Percentiles rank a stretch among this genome's conserved stretches.
phyloP scores from a whole-genome alignment of 2,113 vertebrate species.

The Alouatta palliata region DNA sequence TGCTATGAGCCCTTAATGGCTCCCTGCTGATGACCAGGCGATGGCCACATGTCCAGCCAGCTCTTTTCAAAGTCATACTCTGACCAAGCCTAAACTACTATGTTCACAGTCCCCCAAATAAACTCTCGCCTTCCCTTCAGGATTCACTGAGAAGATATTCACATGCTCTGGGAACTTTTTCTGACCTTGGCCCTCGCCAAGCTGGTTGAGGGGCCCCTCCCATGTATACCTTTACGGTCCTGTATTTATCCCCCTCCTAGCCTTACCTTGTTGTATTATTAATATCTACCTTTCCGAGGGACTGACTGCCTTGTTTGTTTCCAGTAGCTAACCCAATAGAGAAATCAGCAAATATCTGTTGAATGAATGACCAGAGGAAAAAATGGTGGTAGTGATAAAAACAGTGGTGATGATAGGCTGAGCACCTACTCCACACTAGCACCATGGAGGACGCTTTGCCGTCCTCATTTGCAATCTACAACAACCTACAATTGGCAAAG shows the following conservation, averaged over 20 bases:
- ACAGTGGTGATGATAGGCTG: not conserved
- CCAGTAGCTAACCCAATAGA: not conserved
- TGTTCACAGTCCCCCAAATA: not conserved
- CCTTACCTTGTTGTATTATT: not conserved
- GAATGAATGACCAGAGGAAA: not conserved
- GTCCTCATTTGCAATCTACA: not conserved
- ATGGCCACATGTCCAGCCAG: not conserved
- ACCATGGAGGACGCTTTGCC: not conserved
- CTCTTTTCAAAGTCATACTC: not conserved
- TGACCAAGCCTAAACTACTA: not conserved
- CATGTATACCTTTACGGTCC: not conserved
- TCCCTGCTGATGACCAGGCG: not conserved
- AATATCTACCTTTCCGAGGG: not conserved
- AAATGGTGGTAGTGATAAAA: not conserved
- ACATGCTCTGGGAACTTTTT: not conserved
- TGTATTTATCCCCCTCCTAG: no score
- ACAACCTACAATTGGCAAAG: not conserved
- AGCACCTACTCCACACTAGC: not conserved
- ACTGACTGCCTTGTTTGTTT: not conserved
- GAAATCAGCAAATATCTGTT: not conserved
- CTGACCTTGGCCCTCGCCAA: not conserved
- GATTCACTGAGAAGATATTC: not conserved
- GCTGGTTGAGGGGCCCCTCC: not conserved
- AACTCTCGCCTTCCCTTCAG: not conserved
- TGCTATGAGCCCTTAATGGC: not conserved